Conservation (phyloP, 2,113 vertebrate genomes). For the Phaethornis superciliosus region DNA sequence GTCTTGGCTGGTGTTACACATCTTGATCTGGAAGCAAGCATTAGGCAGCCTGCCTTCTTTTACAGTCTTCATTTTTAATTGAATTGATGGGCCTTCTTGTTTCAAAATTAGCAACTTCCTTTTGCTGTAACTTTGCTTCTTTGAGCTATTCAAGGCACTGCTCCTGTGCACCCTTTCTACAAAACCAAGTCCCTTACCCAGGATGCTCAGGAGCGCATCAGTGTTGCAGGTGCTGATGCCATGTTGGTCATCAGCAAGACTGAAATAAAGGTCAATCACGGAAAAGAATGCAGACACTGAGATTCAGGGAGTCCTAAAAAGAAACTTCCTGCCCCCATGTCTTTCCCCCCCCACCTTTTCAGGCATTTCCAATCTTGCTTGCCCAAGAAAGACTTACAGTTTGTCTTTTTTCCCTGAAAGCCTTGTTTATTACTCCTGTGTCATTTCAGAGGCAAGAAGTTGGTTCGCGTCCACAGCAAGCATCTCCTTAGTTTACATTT, state of each 20-base stretch:
- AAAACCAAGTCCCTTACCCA: background rate
- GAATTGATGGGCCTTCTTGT: background rate
- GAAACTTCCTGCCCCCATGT: too few relatives aligned
- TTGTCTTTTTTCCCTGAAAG: background rate
- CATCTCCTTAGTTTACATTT: background rate
- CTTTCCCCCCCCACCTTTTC: background rate
- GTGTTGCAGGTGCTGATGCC: background rate
- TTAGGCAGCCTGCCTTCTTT: background rate
- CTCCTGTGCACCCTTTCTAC: background rate
- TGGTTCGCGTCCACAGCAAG: background rate
- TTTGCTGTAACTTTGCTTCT: background rate
- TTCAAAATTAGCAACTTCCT: background rate
- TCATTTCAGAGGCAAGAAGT: background rate
- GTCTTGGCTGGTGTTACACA: background rate
- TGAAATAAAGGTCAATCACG: background rate
- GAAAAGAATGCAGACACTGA: background rate
- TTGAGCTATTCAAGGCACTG: background rate
- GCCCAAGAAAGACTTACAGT: background rate
- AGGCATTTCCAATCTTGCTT: background rate
- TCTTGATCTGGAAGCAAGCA: background rate
- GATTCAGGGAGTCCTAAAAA: background rate
- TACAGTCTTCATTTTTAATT: background rate
- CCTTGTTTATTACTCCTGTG: background rate
- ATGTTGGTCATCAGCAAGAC: background rate
- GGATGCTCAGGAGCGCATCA: rapidly evolving